Evolutionary conservation across 37 sponge, comb jelly and placozoan genomes (phyloP), one percentile per base, ranked within the genome.

Genomic region (Chondrilla cf. caribensis): DNA sequence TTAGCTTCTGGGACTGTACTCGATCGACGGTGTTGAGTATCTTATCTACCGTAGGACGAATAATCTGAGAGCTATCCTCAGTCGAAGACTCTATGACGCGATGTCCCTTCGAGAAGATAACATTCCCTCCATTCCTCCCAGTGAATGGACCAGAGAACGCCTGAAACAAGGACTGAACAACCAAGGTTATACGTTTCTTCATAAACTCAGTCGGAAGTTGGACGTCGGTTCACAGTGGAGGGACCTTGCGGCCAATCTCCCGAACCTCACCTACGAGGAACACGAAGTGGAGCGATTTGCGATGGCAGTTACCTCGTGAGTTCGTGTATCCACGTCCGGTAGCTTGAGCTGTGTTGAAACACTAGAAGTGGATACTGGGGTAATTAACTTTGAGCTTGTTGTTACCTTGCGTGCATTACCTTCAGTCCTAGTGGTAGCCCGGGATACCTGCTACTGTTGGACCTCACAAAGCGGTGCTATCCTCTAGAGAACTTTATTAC

Each of bases 391-490:
- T 19, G 11, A n/a, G n/a, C n/a, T 17, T 55, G 57, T 55, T 55
- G 57, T 55, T 55, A 11, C 57, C 57, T 11, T n/a, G n/a, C n/a
- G n/a, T n/a, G n/a, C n/a, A n/a, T n/a, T n/a, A n/a, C n/a, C 57
- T 55, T 11, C 17, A 75, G 83, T 25, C 81, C 54, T 17, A 83
- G 86, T 47, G 93, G 93, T 22, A 93, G 89, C 47, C 89, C 93
- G 0, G 84, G 66, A 3, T 93, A 93, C 58, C 75, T 84, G 18
- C 62, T 93, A 25, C 84, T 93, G 11, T 68, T 84, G 2, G 90
- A 89, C 66, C 80, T 93, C 82, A 81, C 84, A 42, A 93, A 89
- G 42, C 73, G 90, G 2, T 84, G 89, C 35, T 65, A 86, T 9
- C 79, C 79, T 18, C 79, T 82, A 22, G 87, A 79, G 9, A 67